Evolutionary conservation across 2,888 invertebrate species (phyloP).

Genomic region (Zele albiditarsus): DNA sequence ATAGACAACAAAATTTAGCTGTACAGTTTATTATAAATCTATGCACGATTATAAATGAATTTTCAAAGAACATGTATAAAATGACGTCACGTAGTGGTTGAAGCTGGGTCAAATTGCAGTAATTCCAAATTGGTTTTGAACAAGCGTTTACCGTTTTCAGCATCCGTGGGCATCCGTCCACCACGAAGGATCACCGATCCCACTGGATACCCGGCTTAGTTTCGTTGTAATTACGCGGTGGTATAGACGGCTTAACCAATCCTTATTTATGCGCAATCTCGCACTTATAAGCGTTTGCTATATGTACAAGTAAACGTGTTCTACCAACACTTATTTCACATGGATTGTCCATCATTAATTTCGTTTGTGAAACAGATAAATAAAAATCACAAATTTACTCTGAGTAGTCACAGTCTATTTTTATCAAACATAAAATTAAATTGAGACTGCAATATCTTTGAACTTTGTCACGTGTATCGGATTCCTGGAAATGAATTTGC

Average conservation of each 20-base stretch:
- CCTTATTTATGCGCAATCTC: constrained; percentile 65
- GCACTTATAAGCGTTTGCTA: constrained; percentile 10
- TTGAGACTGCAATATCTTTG: background rate
- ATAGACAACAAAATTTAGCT: background rate
- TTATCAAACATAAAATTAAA: background rate
- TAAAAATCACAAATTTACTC: too few relatives aligned
- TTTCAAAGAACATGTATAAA: background rate
- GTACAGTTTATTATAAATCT: background rate
- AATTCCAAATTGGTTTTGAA: constrained; percentile 69
- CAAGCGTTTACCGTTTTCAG: constrained; percentile 45
- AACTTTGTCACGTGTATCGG: background rate
- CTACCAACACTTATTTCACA: background rate
- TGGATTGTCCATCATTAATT: too few relatives aligned
- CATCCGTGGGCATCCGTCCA: constrained; percentile 42
- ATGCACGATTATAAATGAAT: constrained; percentile 25
- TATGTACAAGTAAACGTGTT: background rate
- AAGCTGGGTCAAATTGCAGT: constrained; percentile 57
- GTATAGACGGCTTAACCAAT: constrained; percentile 61
- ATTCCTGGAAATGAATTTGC: background rate
- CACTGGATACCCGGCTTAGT: constrained; percentile 67
- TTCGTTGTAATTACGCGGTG: constrained; percentile 66
- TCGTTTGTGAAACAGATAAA: too few relatives aligned
- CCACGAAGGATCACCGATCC: constrained; percentile 66
- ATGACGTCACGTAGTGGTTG: constrained; percentile 28
- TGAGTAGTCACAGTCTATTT: background rate